These are phyloP conservation scores for Acanthisitta chloris DNA, from an alignment of 2,113 vertebrate species.

Conservation along the genomic window DNA sequence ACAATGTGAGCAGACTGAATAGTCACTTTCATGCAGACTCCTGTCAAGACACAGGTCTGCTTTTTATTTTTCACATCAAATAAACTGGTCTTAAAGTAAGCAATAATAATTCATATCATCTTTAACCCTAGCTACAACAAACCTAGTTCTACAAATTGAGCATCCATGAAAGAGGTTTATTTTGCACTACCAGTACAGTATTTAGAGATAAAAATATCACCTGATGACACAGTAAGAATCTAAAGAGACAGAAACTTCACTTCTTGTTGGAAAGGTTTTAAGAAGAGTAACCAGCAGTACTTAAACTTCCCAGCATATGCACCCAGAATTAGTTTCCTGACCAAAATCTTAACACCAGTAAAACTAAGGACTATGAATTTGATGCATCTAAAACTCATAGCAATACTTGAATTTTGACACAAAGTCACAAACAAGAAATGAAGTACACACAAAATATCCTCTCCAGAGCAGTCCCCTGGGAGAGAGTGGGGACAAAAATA, in stretches of 20 bases:
- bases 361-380: background rate
- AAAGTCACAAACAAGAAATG: background rate
- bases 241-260: background rate
- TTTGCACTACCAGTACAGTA: background rate
- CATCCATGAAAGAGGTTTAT: background rate
- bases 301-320: background rate
- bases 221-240: background rate
- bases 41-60: background rate
- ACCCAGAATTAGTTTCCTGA: background rate
- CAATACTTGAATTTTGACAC: background rate
- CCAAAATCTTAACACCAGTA: background rate
- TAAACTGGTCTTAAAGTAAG: background rate
- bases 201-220: background rate
- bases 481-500: conserved; percentile 20
- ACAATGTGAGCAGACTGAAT: background rate
- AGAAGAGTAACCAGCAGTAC: background rate
- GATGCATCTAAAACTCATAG: background rate
- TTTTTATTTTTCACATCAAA: background rate
- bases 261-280: background rate
- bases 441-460: background rate
- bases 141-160: background rate
- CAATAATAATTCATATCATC: background rate
- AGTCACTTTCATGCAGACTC: background rate
- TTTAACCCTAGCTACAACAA: background rate
- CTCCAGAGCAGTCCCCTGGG: background rate